Evolutionary conservation across 2,888 invertebrate species (phyloP).

Genomic region (Deroplatys truncata): DNA sequence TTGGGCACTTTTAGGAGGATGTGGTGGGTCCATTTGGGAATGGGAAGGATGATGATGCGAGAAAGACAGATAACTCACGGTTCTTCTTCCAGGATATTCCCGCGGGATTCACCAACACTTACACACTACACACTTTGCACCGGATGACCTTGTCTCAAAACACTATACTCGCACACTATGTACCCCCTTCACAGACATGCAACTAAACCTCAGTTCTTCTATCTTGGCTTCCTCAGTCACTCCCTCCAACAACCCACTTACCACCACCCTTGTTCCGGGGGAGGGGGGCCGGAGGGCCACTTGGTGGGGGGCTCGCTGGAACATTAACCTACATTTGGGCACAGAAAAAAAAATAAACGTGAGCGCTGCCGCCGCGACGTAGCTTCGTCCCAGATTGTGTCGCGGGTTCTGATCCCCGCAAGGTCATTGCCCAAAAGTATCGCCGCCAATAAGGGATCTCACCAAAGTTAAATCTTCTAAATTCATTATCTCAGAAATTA

Average conservation of each 20-base stretch:
- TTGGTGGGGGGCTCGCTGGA: conserved; percentile 3
- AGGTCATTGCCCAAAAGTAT: background rate
- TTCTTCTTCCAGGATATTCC: background rate
- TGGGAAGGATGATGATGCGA: background rate
- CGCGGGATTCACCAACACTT: background rate
- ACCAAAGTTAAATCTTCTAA: too few relatives aligned
- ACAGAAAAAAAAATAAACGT: background rate
- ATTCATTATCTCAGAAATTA: too few relatives aligned
- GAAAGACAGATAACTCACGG: background rate
- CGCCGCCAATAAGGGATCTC: too few relatives aligned
- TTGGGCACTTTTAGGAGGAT: background rate
- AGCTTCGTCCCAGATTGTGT: background rate
- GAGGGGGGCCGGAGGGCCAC: background rate
- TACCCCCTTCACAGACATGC: background rate
- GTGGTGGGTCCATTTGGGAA: background rate
- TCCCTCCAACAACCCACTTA: background rate
- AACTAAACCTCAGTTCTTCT: background rate
- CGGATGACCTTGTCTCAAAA: too few relatives aligned
- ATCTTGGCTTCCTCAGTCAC: background rate
- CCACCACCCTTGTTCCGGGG: background rate
- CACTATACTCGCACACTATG: background rate
- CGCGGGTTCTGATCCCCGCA: background rate
- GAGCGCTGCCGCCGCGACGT: background rate
- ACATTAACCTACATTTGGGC: conserved; percentile 22
- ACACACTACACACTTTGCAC: background rate